phyloP scores from a whole-genome alignment of 2,113 vertebrate species.

The Eonycteris spelaea region DNA sequence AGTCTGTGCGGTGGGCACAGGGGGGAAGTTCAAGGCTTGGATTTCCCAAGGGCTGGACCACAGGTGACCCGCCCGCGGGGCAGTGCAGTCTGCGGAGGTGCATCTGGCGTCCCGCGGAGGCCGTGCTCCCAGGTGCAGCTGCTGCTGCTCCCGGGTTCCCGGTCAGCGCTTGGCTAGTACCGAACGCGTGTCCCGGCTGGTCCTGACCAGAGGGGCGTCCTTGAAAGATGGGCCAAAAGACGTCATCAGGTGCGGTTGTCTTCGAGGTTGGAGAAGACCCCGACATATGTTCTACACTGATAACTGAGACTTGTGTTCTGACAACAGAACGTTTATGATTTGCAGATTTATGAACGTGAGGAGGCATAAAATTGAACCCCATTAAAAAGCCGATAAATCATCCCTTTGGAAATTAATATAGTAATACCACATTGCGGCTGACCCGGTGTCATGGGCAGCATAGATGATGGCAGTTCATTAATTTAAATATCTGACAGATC shows the following conservation, averaged over 20 bases:
- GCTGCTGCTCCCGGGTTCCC: not conserved
- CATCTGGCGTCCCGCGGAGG: not conserved
- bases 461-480: not conserved
- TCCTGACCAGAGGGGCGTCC: not conserved
- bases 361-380: not conserved
- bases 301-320: not conserved
- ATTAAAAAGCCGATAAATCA: not conserved
- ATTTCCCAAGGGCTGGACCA: not conserved
- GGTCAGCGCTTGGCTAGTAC: not conserved
- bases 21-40: not conserved
- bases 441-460: not conserved
- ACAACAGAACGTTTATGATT: not conserved
- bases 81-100: not conserved
- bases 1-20: fast-evolving
- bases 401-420: not conserved
- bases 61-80: not conserved
- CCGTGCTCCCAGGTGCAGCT: not conserved
- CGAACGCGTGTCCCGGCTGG: not conserved
- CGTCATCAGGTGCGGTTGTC: not conserved
- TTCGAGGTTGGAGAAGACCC: not conserved
- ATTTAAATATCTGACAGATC: not conserved
- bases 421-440: not conserved
- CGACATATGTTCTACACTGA: not conserved
- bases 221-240: not conserved
- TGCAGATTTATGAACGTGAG: not conserved